Conservation (phyloP, 2,113 vertebrate genomes). For the Mormyrus lacerda region DNA sequence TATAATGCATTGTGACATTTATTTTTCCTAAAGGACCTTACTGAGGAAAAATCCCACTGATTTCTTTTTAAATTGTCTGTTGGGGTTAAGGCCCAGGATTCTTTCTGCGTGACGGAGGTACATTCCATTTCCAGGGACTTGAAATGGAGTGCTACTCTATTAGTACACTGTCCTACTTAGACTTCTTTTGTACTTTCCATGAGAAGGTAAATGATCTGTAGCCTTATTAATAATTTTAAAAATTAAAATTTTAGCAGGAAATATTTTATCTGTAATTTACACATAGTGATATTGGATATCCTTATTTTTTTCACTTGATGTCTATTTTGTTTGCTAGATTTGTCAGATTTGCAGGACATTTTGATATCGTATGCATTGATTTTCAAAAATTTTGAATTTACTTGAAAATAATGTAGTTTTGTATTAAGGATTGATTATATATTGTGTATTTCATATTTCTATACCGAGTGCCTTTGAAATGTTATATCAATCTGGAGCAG, state of each 20-base stretch:
- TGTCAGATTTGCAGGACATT: not conserved
- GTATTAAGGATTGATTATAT: slow-evolving; percentile 1
- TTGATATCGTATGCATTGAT: slow-evolving; percentile 10
- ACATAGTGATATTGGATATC: not conserved
- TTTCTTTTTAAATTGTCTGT: not conserved
- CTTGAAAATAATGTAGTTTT: slow-evolving; percentile 13
- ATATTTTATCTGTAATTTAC: not conserved
- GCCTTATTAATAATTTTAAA: slow-evolving; percentile 2
- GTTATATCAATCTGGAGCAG: slow-evolving; percentile 6
- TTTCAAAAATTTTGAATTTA: not conserved
- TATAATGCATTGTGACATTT: not conserved
- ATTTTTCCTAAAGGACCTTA: not conserved
- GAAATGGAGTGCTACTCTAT: not conserved
- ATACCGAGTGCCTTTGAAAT: slow-evolving; percentile 19
- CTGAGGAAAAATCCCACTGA: not conserved
- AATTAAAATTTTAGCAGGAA: not conserved
- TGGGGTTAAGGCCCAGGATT: not conserved
- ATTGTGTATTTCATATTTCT: slow-evolving; percentile 2
- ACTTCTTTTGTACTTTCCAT: not conserved
- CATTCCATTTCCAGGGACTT: slow-evolving; percentile 4
- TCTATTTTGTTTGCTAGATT: not conserved
- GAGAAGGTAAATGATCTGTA: not conserved
- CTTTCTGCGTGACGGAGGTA: not conserved
- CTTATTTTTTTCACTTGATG: not conserved
- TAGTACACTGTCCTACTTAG: not conserved